Conservation (phyloP, 2,797 vertebrate genomes). For the Girardinus metallicus region DNA sequence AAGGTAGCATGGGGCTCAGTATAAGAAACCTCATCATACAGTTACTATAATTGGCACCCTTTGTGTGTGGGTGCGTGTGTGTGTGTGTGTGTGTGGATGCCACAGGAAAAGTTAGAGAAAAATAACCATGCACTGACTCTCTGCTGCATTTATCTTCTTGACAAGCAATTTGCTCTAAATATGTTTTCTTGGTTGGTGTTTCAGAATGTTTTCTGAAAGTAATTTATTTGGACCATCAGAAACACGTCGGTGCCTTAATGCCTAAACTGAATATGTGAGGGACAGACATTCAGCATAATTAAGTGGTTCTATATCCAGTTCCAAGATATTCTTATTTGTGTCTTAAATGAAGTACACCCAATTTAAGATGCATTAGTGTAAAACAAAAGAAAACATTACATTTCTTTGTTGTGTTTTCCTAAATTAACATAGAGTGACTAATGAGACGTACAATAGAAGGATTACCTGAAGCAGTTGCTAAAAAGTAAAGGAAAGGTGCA, state of each 20-base stretch:
- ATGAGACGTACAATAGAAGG: too few species aligned
- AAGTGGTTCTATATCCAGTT: slow-evolving; percentile 10
- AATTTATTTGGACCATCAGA: slow-evolving; percentile 50
- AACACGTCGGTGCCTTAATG: slow-evolving; percentile 10
- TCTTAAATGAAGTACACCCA: neutral
- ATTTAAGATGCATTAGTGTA: neutral
- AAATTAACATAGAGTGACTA: neutral
- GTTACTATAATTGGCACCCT: slow-evolving; percentile 74
- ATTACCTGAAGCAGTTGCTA: neutral
- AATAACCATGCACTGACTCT: slow-evolving; percentile 38
- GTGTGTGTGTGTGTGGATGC: slow-evolving; percentile 10
- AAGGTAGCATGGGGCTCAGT: slow-evolving; percentile 69
- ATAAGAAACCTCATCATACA: slow-evolving; percentile 71
- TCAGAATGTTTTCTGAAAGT: slow-evolving; percentile 54
- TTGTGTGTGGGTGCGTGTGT: slow-evolving; percentile 28
- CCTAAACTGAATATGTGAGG: slow-evolving; percentile 14
- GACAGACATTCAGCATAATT: slow-evolving; percentile 31
- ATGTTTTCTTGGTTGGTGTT: slow-evolving; percentile 63
- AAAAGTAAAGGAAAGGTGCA: neutral
- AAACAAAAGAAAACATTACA: neutral
- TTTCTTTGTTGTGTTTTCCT: neutral
- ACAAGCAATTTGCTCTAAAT: slow-evolving; percentile 77
- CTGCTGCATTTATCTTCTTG: slow-evolving; percentile 74
- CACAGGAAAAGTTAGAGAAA: slow-evolving; percentile 43
- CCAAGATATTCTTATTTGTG: too few species aligned